These are phyloP conservation scores for Parasteatoda tepidariorum DNA, from an alignment of 1,140 invertebrate genomes.

Conservation along the genomic window DNA sequence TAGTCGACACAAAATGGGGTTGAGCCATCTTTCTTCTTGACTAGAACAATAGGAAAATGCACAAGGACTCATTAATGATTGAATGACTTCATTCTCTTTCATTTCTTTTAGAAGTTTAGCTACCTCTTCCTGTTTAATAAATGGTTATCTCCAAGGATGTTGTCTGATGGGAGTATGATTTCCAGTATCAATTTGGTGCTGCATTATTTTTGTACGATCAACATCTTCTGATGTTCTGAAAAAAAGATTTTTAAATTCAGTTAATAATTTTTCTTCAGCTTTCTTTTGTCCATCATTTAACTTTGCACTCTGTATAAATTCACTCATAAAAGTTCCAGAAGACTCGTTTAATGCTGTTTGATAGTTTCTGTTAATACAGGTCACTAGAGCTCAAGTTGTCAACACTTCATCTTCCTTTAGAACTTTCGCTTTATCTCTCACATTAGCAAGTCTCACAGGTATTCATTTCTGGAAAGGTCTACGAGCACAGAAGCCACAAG, in stretches of 20 bases:
- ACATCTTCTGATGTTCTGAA: neutral
- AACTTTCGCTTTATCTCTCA: conserved; percentile 67
- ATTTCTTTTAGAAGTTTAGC: conserved; percentile 9
- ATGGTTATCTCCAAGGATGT: neutral
- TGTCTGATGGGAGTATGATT: neutral
- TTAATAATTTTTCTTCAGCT: neutral
- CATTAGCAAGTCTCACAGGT: neutral
- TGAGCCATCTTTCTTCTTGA: conserved; percentile 70
- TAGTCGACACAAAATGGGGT: conserved; percentile 70
- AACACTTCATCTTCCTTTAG: neutral
- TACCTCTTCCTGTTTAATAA: neutral
- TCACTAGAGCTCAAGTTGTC: neutral
- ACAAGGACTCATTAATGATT: conserved; percentile 19
- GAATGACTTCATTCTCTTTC: conserved; percentile 15
- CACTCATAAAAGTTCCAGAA: neutral
- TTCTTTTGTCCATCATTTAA: neutral
- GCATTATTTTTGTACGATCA: neutral
- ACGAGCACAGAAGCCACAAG: neutral
- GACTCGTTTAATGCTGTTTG: neutral
- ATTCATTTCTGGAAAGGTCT: neutral
- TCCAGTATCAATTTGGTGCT: conserved; percentile 3
- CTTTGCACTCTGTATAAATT: neutral
- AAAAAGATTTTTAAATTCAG: neutral
- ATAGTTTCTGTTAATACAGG: neutral
- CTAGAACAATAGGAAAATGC: conserved; percentile 68